Conservation (phyloP, 1,140 invertebrate species). For the Caerostris extrusa region DNA sequence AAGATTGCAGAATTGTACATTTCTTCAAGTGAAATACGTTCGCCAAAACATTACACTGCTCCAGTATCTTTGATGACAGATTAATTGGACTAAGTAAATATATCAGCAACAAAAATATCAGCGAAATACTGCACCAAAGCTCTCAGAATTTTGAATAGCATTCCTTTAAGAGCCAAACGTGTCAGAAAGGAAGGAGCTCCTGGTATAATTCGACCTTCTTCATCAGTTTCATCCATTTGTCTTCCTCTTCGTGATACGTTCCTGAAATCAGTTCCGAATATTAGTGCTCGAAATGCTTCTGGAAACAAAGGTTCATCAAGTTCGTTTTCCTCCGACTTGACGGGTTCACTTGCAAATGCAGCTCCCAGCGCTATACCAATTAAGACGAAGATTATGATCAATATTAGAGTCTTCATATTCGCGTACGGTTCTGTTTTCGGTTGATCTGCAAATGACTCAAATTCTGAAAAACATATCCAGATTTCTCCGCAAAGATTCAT, state of each 20-base stretch:
- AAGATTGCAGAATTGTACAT: no score
- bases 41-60: no score
- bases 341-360: background rate
- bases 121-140: conserved; percentile 4
- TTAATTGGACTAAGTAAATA: background rate
- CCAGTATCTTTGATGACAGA: no score
- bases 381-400: background rate
- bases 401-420: background rate
- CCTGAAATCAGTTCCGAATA: background rate
- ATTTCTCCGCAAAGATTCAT: no score
- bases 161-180: background rate
- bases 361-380: background rate
- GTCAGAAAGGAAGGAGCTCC: conserved; percentile 6
- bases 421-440: no score
- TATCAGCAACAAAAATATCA: background rate
- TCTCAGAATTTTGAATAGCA: background rate
- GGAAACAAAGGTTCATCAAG: background rate
- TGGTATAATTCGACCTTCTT: background rate
- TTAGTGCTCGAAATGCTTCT: background rate
- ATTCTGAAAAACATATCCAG: no score
- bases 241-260: background rate
- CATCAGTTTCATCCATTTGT: background rate
- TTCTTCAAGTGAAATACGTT: no score
- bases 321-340: background rate
- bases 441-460: background rate